A percentile compares a stretch with the other conserved stretches of the same genome.
Conservation (phyloP, 2,888 invertebrate species). For the Melanostoma mellinum region DNA sequence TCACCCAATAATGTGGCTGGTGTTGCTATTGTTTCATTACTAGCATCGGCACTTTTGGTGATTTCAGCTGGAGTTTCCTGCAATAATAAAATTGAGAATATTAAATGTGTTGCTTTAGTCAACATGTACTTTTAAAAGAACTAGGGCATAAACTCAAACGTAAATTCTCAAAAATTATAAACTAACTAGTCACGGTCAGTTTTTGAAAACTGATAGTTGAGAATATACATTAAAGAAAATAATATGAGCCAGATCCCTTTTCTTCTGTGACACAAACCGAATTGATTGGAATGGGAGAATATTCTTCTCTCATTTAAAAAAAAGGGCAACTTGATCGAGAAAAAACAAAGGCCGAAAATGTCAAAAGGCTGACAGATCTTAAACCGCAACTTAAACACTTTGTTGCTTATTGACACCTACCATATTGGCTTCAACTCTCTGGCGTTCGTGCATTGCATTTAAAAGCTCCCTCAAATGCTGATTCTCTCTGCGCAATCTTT, state of each 20-base stretch:
- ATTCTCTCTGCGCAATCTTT: slow-evolving; percentile 88
- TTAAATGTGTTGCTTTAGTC: not conserved
- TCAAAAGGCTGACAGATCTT: not conserved
- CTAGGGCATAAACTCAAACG: too few species aligned
- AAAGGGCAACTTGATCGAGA: too few species aligned
- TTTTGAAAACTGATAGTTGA: too few species aligned
- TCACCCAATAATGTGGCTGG: slow-evolving; percentile 54
- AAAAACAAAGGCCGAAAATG: too few species aligned
- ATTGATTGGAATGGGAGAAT: too few species aligned
- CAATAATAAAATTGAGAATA: slow-evolving; percentile 35
- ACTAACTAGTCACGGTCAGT: too few species aligned
- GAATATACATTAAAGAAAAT: too few species aligned
- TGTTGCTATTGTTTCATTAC: slow-evolving; percentile 75
- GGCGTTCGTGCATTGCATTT: slow-evolving; percentile 84
- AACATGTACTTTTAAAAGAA: too few species aligned
- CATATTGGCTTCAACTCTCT: slow-evolving; percentile 81
- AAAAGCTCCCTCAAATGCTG: slow-evolving; percentile 88
- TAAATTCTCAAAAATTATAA: too few species aligned
- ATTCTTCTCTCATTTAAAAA: too few species aligned
- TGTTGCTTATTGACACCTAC: slow-evolving; percentile 71
- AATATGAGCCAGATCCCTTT: too few species aligned
- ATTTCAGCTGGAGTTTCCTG: slow-evolving; percentile 81
- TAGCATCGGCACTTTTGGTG: slow-evolving; percentile 77
- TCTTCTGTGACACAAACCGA: too few species aligned
- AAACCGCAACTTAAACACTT: not conserved